Evolutionary conservation across 2,113 vertebrate genomes (phyloP), one percentile per base, ranked within the genome.

Genomic region (Podocnemis expansa): DNA sequence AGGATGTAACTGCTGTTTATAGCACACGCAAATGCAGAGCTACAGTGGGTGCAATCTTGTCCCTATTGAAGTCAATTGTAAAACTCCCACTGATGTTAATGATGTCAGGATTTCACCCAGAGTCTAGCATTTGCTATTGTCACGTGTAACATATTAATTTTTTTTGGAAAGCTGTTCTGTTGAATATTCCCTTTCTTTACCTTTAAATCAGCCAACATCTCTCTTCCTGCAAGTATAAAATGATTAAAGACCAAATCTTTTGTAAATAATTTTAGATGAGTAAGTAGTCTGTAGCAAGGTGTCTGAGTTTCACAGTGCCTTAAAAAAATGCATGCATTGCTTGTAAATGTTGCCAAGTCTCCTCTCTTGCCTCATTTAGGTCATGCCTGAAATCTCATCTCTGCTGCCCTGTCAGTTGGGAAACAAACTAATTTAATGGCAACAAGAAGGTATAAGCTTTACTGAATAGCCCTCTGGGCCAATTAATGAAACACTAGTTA

Each of bases 101-200:
- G 10, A 38, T 78, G 38, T 5, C 31, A 27, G 47, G 47, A 21
- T 7, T 10, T 81, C 87, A 89, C 83, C 31, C 12, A 58, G 43
- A 84, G 49, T 24, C 21, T 63, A 10, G 5, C 34, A 34, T 8
- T 83, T 67, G 21, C 9, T 0, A 0, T 3, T 76, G 76, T 19
- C 34, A 7, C 80, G 2, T 8, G 3, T 34, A 38, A 24, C 4
- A 0, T 34, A 5, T 4, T 1, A 89, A 54, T 17, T 81, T 27
- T 56, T n/a, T 56, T 56, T 1, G 0, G 31, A 25, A 3, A 52
- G 31, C 49, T 73, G n/a, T 58, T 31, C 0, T 25, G 25, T 73
- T 31, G 34, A 79, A 83, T 83, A 75, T 24, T 51, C 29, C 80
- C 24, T 34, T 19, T 21, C 43, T 82, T 41, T 91, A 60, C 6